Base-by-base conservation (phyloP, 2,797 vertebrate genomes). In the Enteromius radiatus region DNA sequence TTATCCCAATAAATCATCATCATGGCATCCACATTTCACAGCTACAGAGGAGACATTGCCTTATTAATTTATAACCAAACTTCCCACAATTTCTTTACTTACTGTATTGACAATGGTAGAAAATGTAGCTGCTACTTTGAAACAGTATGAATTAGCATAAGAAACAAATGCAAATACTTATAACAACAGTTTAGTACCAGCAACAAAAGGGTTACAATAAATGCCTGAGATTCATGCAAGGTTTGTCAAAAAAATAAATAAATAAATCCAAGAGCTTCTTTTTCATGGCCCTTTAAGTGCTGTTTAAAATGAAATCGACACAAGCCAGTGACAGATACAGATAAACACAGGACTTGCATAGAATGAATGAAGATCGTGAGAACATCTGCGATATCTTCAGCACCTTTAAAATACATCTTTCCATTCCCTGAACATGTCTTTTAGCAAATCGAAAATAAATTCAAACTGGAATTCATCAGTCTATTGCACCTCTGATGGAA, bases 301-400 rank as follows among this genome's bases (percentile, higher is more conserved):
- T 76, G 74, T 69, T 17, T 74, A 69, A 36, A 79, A 83, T 36
- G 49, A 76, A 33, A 49, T 52, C 17, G 33, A 80, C 83, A 80
- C 49, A 70, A 36, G 49, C 63, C 41, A 71, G 76, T 76, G 64
- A 43, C 52, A 38, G 10, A 6, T 77, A 87, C 85, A 84, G 78
- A 82, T 86, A 74, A 91, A 93, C 88, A 89, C 84, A 93, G 76
- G 88, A 91, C 87, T 94, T 94, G 94, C 94, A 95, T 94, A 95
- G 94, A 94, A 94, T 94, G 93, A 89, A 94, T 93, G 88, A 87
- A 94, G 88, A 89, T 87, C 88, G 77, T 38, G 23, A 33, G 65
- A 56, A 59, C 79, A 73, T 49, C 91, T 52, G 71, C 83, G 31
- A 82, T 82, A 77, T 74, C 84, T 84, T 88, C 90, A 94, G 94